Evolutionary conservation across 2,888 invertebrate genomes (phyloP).

Genomic region (Resseliella maxima): DNA sequence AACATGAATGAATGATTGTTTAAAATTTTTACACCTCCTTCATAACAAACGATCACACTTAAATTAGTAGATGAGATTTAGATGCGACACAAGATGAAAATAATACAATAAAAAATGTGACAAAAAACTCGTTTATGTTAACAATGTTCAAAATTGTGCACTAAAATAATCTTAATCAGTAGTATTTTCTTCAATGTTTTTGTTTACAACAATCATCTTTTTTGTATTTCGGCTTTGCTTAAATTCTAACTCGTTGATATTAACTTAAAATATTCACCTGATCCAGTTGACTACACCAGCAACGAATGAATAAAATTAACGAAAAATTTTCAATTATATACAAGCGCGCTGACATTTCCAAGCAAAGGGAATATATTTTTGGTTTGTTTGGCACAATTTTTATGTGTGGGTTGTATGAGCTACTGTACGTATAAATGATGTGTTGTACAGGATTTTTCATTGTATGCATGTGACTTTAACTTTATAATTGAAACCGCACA

Average conservation of each 20-base stretch:
- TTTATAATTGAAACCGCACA: background rate
- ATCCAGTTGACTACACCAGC: background rate
- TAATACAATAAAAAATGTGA: too few species aligned
- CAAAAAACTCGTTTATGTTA: too few species aligned
- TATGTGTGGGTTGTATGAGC: background rate
- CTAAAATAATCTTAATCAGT: too few species aligned
- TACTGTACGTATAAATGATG: background rate
- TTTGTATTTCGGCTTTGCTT: background rate
- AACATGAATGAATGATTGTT: too few species aligned
- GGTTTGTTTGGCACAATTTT: background rate
- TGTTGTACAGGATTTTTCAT: background rate
- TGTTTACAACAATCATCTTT: background rate
- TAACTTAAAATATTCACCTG: background rate
- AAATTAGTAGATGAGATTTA: too few species aligned
- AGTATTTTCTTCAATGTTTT: background rate
- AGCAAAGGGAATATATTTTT: background rate
- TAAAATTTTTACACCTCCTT: too few species aligned
- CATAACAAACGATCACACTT: too few species aligned
- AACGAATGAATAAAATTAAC: background rate
- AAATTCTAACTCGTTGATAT: background rate
- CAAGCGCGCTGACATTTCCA: background rate
- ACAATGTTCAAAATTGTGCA: too few species aligned
- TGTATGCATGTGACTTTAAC: background rate
- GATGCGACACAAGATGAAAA: too few species aligned
- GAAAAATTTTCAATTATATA: slow-evolving; percentile 18